These are phyloP conservation scores for Nomada hirtipes DNA, from an alignment of 2,888 invertebrate species.

Conservation along the genomic window DNA sequence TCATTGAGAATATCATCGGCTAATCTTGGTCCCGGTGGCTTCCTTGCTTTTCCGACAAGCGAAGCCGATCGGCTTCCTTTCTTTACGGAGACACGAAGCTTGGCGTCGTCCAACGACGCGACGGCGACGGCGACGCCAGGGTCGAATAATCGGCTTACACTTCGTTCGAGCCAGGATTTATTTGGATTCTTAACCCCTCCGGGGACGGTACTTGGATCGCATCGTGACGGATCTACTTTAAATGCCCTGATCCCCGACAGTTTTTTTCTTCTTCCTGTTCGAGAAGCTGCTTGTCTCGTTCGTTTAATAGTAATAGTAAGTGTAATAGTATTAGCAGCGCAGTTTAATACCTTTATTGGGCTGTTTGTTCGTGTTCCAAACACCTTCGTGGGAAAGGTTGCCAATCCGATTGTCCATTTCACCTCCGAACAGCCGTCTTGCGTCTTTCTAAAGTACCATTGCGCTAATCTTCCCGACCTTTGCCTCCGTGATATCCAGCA, in stretches of 20 bases:
- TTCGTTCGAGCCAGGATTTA: conserved; percentile 53
- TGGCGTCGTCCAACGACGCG: conserved; percentile 5
- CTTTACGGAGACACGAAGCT: conserved; percentile 37
- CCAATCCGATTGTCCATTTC: conserved; percentile 20
- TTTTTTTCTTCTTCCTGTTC: background rate
- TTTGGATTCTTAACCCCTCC: conserved; percentile 60
- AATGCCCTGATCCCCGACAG: conserved; percentile 32
- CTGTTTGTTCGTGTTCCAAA: conserved; percentile 32
- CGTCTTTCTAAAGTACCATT: conserved; percentile 6
- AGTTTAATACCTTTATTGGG: conserved; percentile 50
- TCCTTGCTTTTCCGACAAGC: conserved; percentile 37
- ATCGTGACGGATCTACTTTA: conserved; percentile 49
- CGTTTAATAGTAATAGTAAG: conserved; percentile 9
- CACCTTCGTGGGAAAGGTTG: conserved; percentile 2
- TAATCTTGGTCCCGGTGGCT: conserved; percentile 41
- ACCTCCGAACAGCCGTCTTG: conserved; percentile 9
- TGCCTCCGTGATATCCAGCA: background rate
- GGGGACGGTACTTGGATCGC: conserved; percentile 23
- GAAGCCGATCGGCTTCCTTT: conserved; percentile 44
- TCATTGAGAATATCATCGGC: conserved; percentile 41
- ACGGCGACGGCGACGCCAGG: conserved; percentile 36
- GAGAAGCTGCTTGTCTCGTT: conserved; percentile 8
- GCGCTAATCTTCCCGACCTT: background rate
- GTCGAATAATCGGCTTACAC: conserved; percentile 58
- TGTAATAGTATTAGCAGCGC: conserved; percentile 11